These are phyloP conservation scores for Keiferia lycopersicella DNA, from an alignment of 2,888 invertebrate species.

Conservation along the genomic window DNA sequence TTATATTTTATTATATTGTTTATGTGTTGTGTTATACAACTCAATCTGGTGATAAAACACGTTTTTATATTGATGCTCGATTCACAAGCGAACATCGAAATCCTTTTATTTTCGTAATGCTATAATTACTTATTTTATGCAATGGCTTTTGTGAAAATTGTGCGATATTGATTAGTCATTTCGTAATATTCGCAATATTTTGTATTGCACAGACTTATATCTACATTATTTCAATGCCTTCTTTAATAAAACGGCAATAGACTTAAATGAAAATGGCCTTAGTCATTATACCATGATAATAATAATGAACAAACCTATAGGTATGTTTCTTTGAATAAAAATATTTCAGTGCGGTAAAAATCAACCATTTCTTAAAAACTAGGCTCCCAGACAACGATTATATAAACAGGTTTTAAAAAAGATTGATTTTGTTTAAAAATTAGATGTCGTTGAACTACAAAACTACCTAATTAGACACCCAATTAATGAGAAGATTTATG, in stretches of 20 bases:
- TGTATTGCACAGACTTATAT: background rate
- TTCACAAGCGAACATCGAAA: constrained; percentile 18
- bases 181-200: constrained; percentile 7
- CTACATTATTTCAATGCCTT: background rate
- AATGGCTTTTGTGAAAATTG: constrained; percentile 12
- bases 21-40: constrained; percentile 1
- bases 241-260: too few relatives aligned
- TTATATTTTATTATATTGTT: background rate
- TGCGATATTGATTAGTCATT: constrained; percentile 25
- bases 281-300: too few relatives aligned
- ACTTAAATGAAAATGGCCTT: too few relatives aligned
- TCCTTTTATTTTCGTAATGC: constrained; percentile 12
- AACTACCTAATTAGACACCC: too few relatives aligned
- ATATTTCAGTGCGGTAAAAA: too few relatives aligned
- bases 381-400: background rate
- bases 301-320: too few relatives aligned
- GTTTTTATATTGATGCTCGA: constrained; percentile 7
- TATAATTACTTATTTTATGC: constrained; percentile 11
- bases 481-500: background rate
- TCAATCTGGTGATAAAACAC: constrained; percentile 14
- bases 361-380: too few relatives aligned
- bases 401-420: background rate
- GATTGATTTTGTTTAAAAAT: background rate
- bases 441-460: background rate
- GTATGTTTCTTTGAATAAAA: too few relatives aligned